A percentile compares a stretch with the other conserved stretches of the same genome.
Conservation (phyloP, 1,140 invertebrate species). For the Drosophila truncata region DNA sequence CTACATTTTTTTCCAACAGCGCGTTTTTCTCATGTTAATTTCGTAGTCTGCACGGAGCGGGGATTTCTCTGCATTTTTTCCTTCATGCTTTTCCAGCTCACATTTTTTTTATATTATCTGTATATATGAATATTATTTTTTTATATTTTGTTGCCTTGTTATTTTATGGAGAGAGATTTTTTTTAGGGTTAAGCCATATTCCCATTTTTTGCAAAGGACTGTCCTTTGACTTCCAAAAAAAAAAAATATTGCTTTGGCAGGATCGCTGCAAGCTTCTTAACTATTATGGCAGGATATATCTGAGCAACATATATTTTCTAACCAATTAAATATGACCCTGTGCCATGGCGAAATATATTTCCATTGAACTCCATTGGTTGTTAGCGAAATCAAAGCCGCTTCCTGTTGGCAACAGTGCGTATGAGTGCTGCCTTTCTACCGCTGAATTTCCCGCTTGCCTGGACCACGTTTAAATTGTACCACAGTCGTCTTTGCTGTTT, state of each 20-base stretch:
- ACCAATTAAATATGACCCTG: conserved; percentile 19
- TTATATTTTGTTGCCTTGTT: not conserved
- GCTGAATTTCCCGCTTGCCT: not conserved
- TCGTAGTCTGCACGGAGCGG: conserved; percentile 39
- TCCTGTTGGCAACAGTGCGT: conserved; percentile 31
- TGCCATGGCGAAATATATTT: not conserved
- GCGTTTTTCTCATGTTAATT: conserved; percentile 55
- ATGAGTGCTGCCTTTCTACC: conserved; percentile 15
- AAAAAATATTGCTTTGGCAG: conserved; percentile 1
- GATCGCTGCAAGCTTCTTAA: conserved; percentile 15
- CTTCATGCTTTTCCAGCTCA: not conserved
- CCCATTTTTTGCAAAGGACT: not conserved
- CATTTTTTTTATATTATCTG: conserved; percentile 2
- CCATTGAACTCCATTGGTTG: conserved; percentile 19
- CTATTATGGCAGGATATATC: not conserved
- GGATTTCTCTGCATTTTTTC: conserved; percentile 10
- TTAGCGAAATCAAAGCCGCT: conserved; percentile 26
- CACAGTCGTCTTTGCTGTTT: conserved; percentile 12
- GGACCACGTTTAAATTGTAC: conserved; percentile 11
- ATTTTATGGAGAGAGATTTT: conserved; percentile 25
- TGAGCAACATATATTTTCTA: not conserved
- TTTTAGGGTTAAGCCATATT: conserved; percentile 35
- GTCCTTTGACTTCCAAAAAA: conserved; percentile 4
- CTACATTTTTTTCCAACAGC: conserved; percentile 34
- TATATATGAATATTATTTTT: not conserved